phyloP scores from a whole-genome alignment of 1,140 invertebrate genomes.

The Caenorhabditis brenneri region DNA sequence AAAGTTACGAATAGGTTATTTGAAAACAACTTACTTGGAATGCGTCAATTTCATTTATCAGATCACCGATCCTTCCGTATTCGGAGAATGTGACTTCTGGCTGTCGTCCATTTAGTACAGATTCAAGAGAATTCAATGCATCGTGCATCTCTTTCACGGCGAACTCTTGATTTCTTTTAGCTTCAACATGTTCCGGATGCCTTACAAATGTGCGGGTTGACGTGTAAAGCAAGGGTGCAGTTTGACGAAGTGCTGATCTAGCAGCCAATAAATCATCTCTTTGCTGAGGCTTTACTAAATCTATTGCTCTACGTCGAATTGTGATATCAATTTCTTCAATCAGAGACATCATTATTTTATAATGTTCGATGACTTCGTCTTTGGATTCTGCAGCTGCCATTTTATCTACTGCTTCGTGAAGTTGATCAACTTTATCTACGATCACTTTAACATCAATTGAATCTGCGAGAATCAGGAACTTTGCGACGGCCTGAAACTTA shows the following conservation, averaged over 20 bases:
- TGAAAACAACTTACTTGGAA: slow-evolving; percentile 60
- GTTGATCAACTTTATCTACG: slow-evolving; percentile 12
- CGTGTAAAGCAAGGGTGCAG: slow-evolving; percentile 82
- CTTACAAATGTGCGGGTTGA: slow-evolving; percentile 81
- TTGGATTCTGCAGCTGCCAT: not conserved
- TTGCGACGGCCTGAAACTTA: slow-evolving; percentile 32
- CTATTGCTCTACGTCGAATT: slow-evolving; percentile 74
- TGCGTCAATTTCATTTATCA: slow-evolving; percentile 85
- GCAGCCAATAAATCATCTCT: slow-evolving; percentile 96
- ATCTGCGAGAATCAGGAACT: slow-evolving; percentile 50
- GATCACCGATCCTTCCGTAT: slow-evolving; percentile 31
- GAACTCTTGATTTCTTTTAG: slow-evolving; percentile 83
- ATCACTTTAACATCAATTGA: slow-evolving; percentile 29
- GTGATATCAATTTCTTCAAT: slow-evolving; percentile 43
- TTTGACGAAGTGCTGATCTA: slow-evolving; percentile 93
- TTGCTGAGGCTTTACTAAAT: slow-evolving; percentile 90
- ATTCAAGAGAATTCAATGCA: slow-evolving; percentile 91
- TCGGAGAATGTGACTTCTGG: not conserved
- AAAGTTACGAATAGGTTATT: slow-evolving; percentile 3
- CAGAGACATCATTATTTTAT: not conserved
- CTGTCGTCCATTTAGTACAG: slow-evolving; percentile 83
- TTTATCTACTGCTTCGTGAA: not conserved
- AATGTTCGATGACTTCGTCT: slow-evolving; percentile 13
- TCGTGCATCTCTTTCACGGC: slow-evolving; percentile 77
- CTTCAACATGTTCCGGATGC: slow-evolving; percentile 92